Base-by-base conservation (phyloP, 2,888 invertebrate species). In the Pseudanteris insignis region DNA sequence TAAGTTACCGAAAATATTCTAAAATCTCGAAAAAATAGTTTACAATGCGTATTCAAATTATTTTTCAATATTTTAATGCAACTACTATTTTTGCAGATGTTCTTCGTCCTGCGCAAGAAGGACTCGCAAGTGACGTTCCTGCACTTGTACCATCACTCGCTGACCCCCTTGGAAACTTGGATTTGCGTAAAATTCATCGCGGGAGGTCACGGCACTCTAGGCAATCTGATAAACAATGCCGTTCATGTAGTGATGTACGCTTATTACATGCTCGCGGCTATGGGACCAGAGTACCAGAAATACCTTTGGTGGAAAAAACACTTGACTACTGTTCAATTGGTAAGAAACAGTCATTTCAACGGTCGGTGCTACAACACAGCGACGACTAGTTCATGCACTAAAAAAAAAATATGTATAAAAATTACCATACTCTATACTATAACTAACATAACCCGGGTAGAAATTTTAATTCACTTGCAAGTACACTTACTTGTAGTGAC, bases 121-220 rank as follows among this genome's bases (percentile, higher is more conserved):
- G 89, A 89, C 81, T 89, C 88, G 69, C 92, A 93, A 80, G 87
- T 93, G 71, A 88, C 90, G 9, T 88, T 91, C 81, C 84, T 93
- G 5, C 92, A 93, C 77, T 85, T 93, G 28, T 92, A 92, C 81
- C 92, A 93, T 76, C 92, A 93, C 82, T 89, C 89, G 26, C 79
- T 90, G 67, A 90, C 90, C 54, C 90, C 90, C 0, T 83, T 90
- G 62, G 89, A 89, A 73, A 89, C 90, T 7, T 90, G 90, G 90
- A 83, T 89, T 47, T 86, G 89, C 64, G 89, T 89, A 53, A 89
- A 89, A 78, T 90, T 90, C 74, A 84, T 90, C 55, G 88, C 89
- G 72, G 92, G 92, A 78, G 93, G 93, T 9, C 93, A 93, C 75
- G 92, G 92, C 60, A 93, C 94, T 7, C 91, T 94, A 81, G 92